Evolutionary conservation across 2,113 vertebrate species (phyloP), one percentile per base, ranked within the genome.

Genomic region (Rhipidura dahli): DNA sequence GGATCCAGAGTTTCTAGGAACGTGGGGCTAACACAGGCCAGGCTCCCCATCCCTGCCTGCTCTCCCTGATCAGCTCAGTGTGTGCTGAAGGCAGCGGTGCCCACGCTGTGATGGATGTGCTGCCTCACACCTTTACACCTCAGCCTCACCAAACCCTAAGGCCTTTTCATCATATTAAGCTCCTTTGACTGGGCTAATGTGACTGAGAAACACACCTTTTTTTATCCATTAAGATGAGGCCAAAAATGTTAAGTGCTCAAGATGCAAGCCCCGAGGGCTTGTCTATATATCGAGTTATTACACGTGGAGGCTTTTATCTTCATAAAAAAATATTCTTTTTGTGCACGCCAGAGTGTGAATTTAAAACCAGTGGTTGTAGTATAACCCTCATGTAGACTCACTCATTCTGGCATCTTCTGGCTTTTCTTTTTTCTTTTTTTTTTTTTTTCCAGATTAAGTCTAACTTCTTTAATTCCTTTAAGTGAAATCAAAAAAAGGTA

Each of bases 251-350:
- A 94, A 97, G 72, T 89, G 89, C 89, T 93, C 72, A 89, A 89
- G 94, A 96, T 95, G 96, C 89, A 68, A 91, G 72, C 95, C 95
- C 93, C 83, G 28, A 89, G 94, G 95, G 96, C 89, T 84, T 89
- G 95, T 93, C 94, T 97, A 81, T 95, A 63, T 96, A 96, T 95
- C 91, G 80, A 97, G 95, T 97, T 95, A 94, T 93, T 94, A 96
- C 96, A 97, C 56, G 95, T 92, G 95, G 76, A 97, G 76, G 92
- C 93, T 97, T 96, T 97, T 96, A 94, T 97, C 94, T 95, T 89
- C 44, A 4, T 60, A 89, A 92, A 75, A 96, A 95, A 92, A 78
- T 81, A 64, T 93, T 96, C 94, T 96, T 94, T 97, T 77, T 89
- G 85, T 87, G 93, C 92, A 83, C 4, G 83, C 92, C 94, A 95